Evolutionary conservation across 2,888 invertebrate species (phyloP).

Genomic region (Cinara cedri): DNA sequence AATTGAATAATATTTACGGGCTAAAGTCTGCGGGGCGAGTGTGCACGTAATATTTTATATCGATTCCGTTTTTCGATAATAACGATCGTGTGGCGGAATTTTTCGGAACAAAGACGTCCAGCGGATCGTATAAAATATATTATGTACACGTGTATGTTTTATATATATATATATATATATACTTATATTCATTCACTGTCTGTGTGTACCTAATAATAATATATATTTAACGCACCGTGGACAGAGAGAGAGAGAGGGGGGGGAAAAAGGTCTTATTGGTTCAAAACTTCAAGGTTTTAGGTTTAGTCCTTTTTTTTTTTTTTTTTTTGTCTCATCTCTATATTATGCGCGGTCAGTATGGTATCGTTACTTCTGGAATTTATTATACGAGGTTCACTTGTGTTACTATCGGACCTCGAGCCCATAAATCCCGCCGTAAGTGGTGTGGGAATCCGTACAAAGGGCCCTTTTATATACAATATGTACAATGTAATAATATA

Average conservation of each 20-base stretch:
- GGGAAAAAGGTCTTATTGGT: slow-evolving; percentile 34
- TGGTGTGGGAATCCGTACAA: slow-evolving; percentile 33
- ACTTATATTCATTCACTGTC: too few species aligned
- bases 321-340: background rate
- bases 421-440: slow-evolving; percentile 43
- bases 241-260: background rate
- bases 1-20: slow-evolving; percentile 7
- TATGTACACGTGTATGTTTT: too few species aligned
- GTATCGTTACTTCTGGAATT: slow-evolving; percentile 51
- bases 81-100: slow-evolving; percentile 34
- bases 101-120: slow-evolving; percentile 32
- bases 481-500: too few species aligned
- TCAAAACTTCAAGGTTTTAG: slow-evolving; percentile 49
- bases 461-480: slow-evolving; percentile 11
- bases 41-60: slow-evolving; percentile 2
- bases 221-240: background rate
- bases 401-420: slow-evolving; percentile 39
- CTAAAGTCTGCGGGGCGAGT: background rate
- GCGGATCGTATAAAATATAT: too few species aligned
- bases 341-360: slow-evolving; percentile 27
- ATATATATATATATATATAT: too few species aligned
- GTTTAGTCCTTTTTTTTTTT: slow-evolving; percentile 41
- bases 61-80: slow-evolving; percentile 10
- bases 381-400: slow-evolving; percentile 39
- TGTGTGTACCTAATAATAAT: slow-evolving; percentile 14